A percentile compares a stretch with the other conserved stretches of the same genome.
These are phyloP conservation scores for Galendromus occidentalis DNA, from an alignment of 1,140 invertebrate species.

Conservation along the genomic window DNA sequence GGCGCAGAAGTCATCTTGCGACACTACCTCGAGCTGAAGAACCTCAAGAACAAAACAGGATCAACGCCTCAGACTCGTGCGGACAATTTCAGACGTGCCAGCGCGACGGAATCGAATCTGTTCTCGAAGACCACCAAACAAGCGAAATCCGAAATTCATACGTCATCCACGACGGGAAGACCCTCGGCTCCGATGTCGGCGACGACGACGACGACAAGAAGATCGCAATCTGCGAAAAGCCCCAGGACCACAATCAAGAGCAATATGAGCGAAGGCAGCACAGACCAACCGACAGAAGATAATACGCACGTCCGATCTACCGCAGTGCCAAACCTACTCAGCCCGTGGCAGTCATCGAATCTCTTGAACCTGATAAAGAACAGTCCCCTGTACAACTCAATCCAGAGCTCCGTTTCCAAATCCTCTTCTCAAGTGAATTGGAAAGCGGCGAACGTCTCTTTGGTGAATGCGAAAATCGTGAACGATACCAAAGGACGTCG, in stretches of 20 bases:
- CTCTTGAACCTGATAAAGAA: not conserved
- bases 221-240: not conserved
- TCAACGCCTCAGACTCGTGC: not conserved
- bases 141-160: not conserved
- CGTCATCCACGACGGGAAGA: not conserved
- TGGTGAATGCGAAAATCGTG: not conserved
- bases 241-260: not conserved
- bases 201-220: not conserved
- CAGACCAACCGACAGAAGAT: not conserved
- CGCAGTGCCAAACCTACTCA: not conserved
- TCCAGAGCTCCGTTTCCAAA: not conserved
- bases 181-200: not conserved
- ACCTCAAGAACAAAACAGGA: not conserved
- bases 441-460: not conserved
- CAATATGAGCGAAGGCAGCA: not conserved
- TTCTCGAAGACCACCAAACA: not conserved
- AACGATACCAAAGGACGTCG: slow-evolving; percentile 3
- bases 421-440: not conserved
- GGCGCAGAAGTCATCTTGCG: not conserved
- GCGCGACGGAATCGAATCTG: not conserved
- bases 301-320: not conserved
- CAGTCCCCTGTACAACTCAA: not conserved
- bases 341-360: not conserved
- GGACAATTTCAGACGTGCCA: not conserved
- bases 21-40: slow-evolving; percentile 1